These are phyloP conservation scores for Bugulina stolonifera DNA, from an alignment of 2,888 invertebrate species.

Conservation along the genomic window DNA sequence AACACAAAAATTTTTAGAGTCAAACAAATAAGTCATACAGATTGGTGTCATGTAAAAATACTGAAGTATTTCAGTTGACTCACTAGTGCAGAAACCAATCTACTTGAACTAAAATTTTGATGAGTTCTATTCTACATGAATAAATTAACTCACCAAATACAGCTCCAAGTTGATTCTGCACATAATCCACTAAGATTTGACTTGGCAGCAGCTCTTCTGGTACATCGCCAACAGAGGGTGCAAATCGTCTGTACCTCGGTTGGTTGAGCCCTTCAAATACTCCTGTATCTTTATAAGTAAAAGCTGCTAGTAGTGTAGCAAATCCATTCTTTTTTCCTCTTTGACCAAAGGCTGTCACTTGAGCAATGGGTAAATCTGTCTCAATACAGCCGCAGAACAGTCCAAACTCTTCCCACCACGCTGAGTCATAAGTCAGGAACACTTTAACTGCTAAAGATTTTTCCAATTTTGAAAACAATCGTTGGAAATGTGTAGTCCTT, in stretches of 20 bases:
- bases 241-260: background rate
- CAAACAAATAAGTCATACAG: no score
- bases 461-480: background rate
- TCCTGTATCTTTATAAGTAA: background rate
- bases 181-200: background rate
- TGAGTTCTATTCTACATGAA: no score
- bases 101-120: no score
- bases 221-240: background rate
- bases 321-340: background rate
- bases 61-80: no score
- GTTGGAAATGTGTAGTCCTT: background rate
- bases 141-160: background rate
- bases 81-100: no score
- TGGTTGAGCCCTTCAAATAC: background rate
- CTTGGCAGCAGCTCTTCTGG: background rate
- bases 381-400: background rate
- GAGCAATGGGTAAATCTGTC: background rate
- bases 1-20: no score
- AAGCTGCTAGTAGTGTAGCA: slow-evolving; percentile 9
- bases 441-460: background rate
- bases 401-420: slow-evolving; percentile 10
- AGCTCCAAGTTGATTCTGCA: background rate
- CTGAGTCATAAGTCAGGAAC: background rate
- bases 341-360: background rate
- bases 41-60: no score